Conservation (phyloP, 1,140 invertebrate genomes). For the Philotrypesis tridentata region DNA sequence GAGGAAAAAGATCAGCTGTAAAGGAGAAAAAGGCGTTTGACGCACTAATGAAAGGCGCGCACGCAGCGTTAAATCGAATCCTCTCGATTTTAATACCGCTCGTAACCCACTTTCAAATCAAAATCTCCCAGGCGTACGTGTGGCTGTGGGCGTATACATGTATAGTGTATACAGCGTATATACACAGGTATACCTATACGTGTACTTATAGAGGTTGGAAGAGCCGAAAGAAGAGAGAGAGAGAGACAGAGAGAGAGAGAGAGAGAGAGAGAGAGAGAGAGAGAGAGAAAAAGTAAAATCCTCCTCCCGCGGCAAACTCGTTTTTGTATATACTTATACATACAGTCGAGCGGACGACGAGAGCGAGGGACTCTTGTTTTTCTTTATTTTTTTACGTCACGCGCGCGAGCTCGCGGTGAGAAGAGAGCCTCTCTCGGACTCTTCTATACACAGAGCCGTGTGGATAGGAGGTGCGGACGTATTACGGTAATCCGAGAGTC, state of each 20-base stretch:
- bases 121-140: neutral
- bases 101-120: slow-evolving; percentile 42
- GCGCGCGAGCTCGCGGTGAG: neutral
- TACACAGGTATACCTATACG: too few species aligned
- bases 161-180: too few species aligned
- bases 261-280: neutral
- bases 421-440: neutral
- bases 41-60: neutral
- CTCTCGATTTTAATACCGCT: slow-evolving; percentile 12
- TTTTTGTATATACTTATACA: too few species aligned
- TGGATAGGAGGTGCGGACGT: neutral
- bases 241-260: neutral
- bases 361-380: slow-evolving; percentile 2
- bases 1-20: too few species aligned
- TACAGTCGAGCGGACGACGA: neutral
- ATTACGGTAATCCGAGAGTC: slow-evolving; percentile 39
- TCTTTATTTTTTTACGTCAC: slow-evolving; percentile 17
- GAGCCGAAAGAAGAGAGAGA: neutral
- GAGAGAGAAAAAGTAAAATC: slow-evolving; percentile 29
- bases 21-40: neutral
- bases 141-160: too few species aligned
- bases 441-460: neutral
- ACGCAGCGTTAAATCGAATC: neutral
- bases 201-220: neutral
- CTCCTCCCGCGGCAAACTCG: slow-evolving; percentile 22